Conservation (phyloP, 1,140 invertebrate genomes). For the Diachasmimorpha longicaudata region DNA sequence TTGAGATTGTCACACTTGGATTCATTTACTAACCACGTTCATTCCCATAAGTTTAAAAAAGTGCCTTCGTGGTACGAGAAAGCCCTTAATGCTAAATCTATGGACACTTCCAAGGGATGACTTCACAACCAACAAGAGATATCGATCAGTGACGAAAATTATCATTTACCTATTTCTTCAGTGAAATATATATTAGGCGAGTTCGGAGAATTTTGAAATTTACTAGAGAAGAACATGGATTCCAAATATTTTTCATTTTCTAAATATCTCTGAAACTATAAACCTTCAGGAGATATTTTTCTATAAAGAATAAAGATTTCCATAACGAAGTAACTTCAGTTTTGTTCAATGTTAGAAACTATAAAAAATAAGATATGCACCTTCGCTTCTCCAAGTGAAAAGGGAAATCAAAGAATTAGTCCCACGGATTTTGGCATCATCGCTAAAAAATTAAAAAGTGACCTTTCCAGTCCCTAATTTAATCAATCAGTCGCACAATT, state of each 20-base stretch:
- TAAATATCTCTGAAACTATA: no score
- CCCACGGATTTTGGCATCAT: not conserved
- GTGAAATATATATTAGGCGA: not conserved
- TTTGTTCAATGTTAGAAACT: no score
- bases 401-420: not conserved
- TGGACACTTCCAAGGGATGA: slow-evolving; percentile 11
- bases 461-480: not conserved
- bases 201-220: not conserved
- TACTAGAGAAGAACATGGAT: no score
- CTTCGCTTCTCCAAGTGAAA: not conserved
- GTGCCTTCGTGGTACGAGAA: not conserved
- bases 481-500: not conserved
- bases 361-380: no score
- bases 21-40: not conserved
- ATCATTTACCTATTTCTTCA: not conserved
- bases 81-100: not conserved
- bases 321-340: not conserved
- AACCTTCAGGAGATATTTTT: no score
- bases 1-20: not conserved
- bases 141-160: not conserved
- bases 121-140: slow-evolving; percentile 17
- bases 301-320: not conserved
- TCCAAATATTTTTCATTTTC: no score
- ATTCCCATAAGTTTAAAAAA: not conserved
- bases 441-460: not conserved